Evolutionary conservation across 1,140 invertebrate genomes (phyloP), one percentile per base, ranked within the genome.

Genomic region (Panagrolaimus sp.): DNA sequence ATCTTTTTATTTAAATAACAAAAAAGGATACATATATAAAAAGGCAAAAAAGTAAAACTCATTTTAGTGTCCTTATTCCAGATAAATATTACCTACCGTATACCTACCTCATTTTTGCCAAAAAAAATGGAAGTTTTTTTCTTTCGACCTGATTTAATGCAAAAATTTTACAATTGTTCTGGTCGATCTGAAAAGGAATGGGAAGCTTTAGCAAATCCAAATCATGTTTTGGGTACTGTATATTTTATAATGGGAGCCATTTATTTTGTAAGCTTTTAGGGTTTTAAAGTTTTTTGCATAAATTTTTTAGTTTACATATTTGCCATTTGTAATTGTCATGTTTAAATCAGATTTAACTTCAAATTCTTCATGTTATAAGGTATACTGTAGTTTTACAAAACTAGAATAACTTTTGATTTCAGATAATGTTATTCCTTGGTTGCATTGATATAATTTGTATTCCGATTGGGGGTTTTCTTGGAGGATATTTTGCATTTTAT

Each of bases 371-470:
- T 58, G 28, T n/a, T 26, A 58, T 38, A 38, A 38, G 32, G 32
- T 38, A 38, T 38, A 38, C 32, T 38, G 32, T 38, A 38, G 2
- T 38, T 38, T 38, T 7, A 38, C 32, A 38, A 38, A 4, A 38
- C 7, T 38, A 38, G 2, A 38, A 7, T 38, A 38, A 38, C n/a
- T n/a, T n/a, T n/a, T 38, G 7, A 4, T 38, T 38, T 38, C 7
- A 69, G 48, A 71, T 71, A 26, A 66, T 71, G 64, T 70, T 71
- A 24, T 71, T 21, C 46, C 46, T 71, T 21, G 68, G 69, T 46
- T n/a, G 71, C 7, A 32, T 71, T 14, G 69, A 71, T 46, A 71
- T 71, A 24, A 45, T 68, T 15, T 43, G n/a, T 9, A 38, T 71
- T 21, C n/a, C 45, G 8, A 45, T 45, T 38, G 69, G 43, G 15